Conservation (phyloP, 2,888 invertebrate genomes). For the Coleophora flavipennella region DNA sequence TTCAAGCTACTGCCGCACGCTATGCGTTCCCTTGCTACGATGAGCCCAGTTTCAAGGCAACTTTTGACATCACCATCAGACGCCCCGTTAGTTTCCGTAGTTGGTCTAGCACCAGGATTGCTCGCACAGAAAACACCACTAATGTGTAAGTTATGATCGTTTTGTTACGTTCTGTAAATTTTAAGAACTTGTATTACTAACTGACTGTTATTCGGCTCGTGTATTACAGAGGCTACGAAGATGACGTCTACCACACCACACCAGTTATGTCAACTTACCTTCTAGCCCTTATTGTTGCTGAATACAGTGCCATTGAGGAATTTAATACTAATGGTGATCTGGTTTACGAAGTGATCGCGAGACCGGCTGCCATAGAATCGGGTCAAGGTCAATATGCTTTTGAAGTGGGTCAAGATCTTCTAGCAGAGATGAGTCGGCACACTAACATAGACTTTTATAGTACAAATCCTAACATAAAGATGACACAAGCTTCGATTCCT, state of each 20-base stretch:
- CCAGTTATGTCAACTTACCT: constrained; percentile 78
- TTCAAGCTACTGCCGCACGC: constrained; percentile 78
- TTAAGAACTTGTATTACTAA: neutral
- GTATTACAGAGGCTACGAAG: constrained; percentile 33
- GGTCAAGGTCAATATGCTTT: constrained; percentile 54
- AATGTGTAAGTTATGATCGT: neutral
- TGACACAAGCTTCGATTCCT: constrained; percentile 84
- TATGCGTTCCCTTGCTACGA: constrained; percentile 86
- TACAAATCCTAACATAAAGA: constrained; percentile 58
- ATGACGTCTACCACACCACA: constrained; percentile 48
- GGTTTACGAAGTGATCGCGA: constrained; percentile 56
- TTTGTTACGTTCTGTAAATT: neutral
- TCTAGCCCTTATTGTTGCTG: constrained; percentile 78
- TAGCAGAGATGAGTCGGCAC: constrained; percentile 68
- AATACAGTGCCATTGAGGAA: constrained; percentile 48
- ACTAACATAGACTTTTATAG: constrained; percentile 62
- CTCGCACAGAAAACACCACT: constrained; percentile 15
- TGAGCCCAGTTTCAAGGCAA: constrained; percentile 87
- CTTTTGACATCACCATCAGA: constrained; percentile 78
- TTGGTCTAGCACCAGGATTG: constrained; percentile 74
- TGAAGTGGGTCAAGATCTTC: constrained; percentile 47
- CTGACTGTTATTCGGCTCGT: neutral
- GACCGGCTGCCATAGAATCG: constrained; percentile 43
- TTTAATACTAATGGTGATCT: constrained; percentile 11
- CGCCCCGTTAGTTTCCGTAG: constrained; percentile 60